phyloP scores from a whole-genome alignment of 1,140 invertebrate species.

The Parapsyche elsis region DNA sequence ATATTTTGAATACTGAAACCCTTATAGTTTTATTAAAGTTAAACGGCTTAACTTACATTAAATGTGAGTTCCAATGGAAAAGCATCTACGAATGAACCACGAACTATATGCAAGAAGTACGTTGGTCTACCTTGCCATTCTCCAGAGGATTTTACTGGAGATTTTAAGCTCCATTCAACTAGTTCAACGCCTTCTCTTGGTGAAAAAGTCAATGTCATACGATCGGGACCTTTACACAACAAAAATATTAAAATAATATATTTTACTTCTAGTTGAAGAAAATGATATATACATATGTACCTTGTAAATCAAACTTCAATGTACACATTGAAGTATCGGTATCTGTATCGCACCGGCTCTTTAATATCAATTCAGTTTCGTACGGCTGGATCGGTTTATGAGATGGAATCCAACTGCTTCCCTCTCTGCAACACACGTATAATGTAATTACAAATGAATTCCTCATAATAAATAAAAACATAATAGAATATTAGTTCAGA shows the following conservation, averaged over 20 bases:
- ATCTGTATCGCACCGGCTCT: neutral
- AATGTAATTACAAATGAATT: neutral
- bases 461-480: neutral
- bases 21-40: too few relatives aligned
- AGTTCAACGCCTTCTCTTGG: slow-evolving; percentile 15
- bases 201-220: slow-evolving; percentile 38
- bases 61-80: neutral
- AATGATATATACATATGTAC: too few relatives aligned
- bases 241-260: neutral
- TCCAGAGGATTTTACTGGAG: neutral
- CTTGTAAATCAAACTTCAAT: neutral
- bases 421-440: neutral
- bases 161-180: neutral
- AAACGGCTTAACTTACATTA: slow-evolving; percentile 17
- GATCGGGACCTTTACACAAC: slow-evolving; percentile 28
- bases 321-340: neutral
- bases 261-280: too few relatives aligned
- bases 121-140: slow-evolving; percentile 15
- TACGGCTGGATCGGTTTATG: neutral
- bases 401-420: slow-evolving; percentile 29
- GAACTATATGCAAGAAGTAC: slow-evolving; percentile 30
- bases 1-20: too few relatives aligned
- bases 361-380: slow-evolving; percentile 3
- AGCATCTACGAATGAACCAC: neutral
- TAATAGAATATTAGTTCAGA: neutral